These are phyloP conservation scores for Mesocentrotus franciscanus DNA, from an alignment of 53 echinoderm and acorn worm species.

Conservation along the genomic window DNA sequence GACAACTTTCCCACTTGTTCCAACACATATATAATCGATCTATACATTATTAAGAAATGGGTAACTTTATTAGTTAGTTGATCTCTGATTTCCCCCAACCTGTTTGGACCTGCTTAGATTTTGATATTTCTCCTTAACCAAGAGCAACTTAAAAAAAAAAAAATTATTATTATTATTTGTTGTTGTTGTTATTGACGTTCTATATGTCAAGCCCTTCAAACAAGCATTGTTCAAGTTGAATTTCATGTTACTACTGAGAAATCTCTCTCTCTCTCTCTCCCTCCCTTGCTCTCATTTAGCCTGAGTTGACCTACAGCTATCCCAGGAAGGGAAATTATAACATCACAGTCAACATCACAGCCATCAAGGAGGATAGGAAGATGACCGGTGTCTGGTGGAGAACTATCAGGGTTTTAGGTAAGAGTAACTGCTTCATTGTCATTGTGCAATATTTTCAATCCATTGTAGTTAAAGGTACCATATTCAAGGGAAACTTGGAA, in stretches of 20 bases:
- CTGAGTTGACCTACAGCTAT: neutral
- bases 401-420: slow-evolving; percentile 42
- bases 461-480: too few relatives aligned
- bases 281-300: neutral
- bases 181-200: too few relatives aligned
- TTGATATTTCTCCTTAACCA: too few relatives aligned
- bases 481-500: too few relatives aligned
- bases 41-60: too few relatives aligned
- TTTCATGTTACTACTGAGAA: neutral
- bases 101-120: too few relatives aligned
- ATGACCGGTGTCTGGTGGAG: neutral
- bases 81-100: too few relatives aligned
- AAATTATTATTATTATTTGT: too few relatives aligned
- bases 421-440: neutral
- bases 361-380: neutral
- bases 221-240: neutral
- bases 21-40: too few relatives aligned
- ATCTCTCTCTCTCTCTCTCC: neutral
- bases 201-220: neutral
- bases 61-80: too few relatives aligned
- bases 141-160: too few relatives aligned
- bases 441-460: neutral
- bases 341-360: slow-evolving; percentile 24
- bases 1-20: too few relatives aligned
- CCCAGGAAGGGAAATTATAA: neutral